Evolutionary conservation across 2,888 invertebrate genomes (phyloP).

Genomic region (Cephus spinipes): DNA sequence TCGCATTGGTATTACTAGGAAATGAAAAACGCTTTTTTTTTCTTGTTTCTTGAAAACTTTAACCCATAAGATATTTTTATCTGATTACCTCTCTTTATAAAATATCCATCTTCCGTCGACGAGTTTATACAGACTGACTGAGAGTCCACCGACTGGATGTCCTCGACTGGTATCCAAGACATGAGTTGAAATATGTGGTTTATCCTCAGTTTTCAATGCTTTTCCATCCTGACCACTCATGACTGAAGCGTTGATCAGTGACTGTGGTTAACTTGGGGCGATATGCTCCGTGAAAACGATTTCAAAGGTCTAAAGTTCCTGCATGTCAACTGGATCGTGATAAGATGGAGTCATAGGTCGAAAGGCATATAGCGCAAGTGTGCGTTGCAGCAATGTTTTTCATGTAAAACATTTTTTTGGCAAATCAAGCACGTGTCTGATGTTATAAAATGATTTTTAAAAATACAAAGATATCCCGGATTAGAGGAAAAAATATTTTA

Average conservation of each 20-base stretch:
- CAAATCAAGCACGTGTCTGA: background rate
- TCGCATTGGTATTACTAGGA: conserved; percentile 69
- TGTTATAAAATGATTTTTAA: background rate
- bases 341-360: background rate
- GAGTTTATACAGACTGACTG: conserved; percentile 74
- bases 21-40: conserved; percentile 12
- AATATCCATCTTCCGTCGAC: conserved; percentile 73
- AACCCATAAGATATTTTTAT: background rate
- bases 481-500: background rate
- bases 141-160: conserved; percentile 72
- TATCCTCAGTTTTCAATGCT: conserved; percentile 23
- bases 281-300: background rate
- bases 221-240: background rate
- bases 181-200: conserved; percentile 76
- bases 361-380: background rate
- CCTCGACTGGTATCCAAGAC: conserved; percentile 79
- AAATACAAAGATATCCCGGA: background rate
- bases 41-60: background rate
- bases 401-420: background rate
- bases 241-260: background rate
- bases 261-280: background rate
- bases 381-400: background rate
- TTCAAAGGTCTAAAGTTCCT: background rate
- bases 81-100: conserved; percentile 67
- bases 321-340: background rate